Percentiles rank a stretch among this genome's conserved stretches.
These are phyloP conservation scores for Drosophila kanekoi DNA, from an alignment of 2,888 invertebrate genomes.

Conservation along the genomic window DNA sequence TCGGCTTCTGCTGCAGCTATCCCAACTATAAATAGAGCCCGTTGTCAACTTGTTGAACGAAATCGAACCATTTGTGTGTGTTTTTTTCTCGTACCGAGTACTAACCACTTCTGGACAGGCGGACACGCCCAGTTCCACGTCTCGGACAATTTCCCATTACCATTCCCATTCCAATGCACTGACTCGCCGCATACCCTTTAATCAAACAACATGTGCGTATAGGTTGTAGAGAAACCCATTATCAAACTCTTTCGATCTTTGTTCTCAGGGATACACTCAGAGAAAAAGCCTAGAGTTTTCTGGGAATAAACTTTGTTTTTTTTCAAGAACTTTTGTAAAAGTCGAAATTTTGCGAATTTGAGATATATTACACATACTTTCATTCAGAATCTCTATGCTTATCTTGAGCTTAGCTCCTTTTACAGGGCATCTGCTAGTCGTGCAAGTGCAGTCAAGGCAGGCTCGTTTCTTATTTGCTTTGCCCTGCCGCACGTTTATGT, in stretches of 20 bases:
- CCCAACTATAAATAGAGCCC: conserved; percentile 50
- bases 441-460: not conserved
- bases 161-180: not conserved
- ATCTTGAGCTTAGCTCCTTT: not conserved
- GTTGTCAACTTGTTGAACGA: conserved; percentile 61
- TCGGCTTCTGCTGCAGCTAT: conserved; percentile 44
- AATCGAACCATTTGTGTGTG: conserved; percentile 53
- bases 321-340: too few species aligned
- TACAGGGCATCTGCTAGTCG: conserved; percentile 32
- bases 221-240: too few species aligned
- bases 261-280: too few species aligned
- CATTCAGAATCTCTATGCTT: too few species aligned
- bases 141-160: conserved; percentile 2
- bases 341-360: too few species aligned
- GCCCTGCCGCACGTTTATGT: conserved; percentile 38
- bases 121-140: conserved; percentile 38
- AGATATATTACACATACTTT: too few species aligned
- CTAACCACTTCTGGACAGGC: conserved; percentile 13
- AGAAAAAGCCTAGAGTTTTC: too few species aligned
- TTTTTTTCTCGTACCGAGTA: conserved; percentile 23
- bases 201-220: too few species aligned
- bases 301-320: too few species aligned
- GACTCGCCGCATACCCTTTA: conserved; percentile 24
- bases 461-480: conserved; percentile 32
- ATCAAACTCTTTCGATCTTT: too few species aligned